Base-by-base conservation (phyloP, 1,140 invertebrate species). In the Drosophila pachea region DNA sequence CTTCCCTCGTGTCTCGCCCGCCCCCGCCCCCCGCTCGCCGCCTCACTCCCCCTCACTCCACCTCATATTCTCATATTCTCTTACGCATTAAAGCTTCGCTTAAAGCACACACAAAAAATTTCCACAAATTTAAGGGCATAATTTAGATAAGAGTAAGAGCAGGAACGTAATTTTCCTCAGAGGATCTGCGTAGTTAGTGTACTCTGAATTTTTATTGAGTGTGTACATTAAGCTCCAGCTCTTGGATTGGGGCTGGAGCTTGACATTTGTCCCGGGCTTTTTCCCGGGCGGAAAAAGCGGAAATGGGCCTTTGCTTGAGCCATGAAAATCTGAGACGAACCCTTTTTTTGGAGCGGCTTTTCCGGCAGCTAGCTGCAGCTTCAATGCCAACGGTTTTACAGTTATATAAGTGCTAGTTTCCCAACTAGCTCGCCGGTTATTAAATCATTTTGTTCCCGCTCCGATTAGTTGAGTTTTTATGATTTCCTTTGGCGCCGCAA, bases 41-140 rank as follows among this genome's bases (percentile, higher is more conserved):
- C n/a, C n/a, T n/a, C n/a, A n/a, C 7, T 42, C 40, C 40, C 7
- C 11, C 8, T 40, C 36, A n/a, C 4, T 36, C 12, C 12, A 11
- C 7, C 54, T n/a, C 35, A 31, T 32, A 36, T 9, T 35, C 33
- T 31, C n/a, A 32, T 45, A 14, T 9, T 45, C 8, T 14, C 43
- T 22, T 29, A 22, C 55, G 55, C 59, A 68, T 75, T 76, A 76
- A 76, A 76, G 73, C 56, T 42, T 38, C 29, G 55, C 73, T 75
- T 76, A 61, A 76, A 76, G 73, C 52, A 43, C 68, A 40, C 14
- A 3, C 22, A 22, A 22, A 22, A 12, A 64, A 45, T 70, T 65
- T 49, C 42, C 42, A 38, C 47, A 43, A 60, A 36, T 76, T 65
- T 52, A 49, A 68, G 45, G 52, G 45, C 65, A 75, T 75, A 47